phyloP scores from a whole-genome alignment of 2,888 invertebrate species.

The Nomada ferruginata region DNA sequence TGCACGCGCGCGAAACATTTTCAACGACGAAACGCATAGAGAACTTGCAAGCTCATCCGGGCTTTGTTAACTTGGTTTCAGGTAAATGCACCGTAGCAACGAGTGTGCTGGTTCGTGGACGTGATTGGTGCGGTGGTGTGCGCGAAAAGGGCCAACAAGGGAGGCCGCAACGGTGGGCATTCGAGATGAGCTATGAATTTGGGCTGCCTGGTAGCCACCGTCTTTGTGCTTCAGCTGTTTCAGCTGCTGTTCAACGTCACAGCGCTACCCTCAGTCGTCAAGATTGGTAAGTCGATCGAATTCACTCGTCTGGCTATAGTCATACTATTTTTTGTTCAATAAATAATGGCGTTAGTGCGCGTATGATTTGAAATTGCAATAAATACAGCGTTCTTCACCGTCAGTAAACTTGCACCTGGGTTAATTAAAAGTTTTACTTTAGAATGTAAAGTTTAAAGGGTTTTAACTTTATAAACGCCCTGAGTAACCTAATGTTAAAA shows the following conservation, averaged over 20 bases:
- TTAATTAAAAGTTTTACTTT: no score
- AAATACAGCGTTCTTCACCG: no score
- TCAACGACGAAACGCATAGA: background rate
- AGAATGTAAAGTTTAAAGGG: no score
- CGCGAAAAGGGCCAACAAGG: slow-evolving; percentile 69
- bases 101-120: slow-evolving; percentile 52
- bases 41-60: slow-evolving; percentile 15
- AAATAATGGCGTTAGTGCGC: no score
- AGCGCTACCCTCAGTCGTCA: slow-evolving; percentile 81
- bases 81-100: slow-evolving; percentile 64
- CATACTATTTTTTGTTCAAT: no score
- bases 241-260: slow-evolving; percentile 75
- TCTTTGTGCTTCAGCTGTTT: slow-evolving; percentile 79
- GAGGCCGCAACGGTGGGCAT: slow-evolving; percentile 77
- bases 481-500: background rate
- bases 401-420: no score
- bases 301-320: background rate
- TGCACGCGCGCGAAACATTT: background rate
- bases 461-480: no score
- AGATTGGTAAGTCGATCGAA: slow-evolving; percentile 79
- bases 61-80: slow-evolving; percentile 56
- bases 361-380: no score
- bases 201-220: slow-evolving; percentile 83
- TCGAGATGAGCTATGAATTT: slow-evolving; percentile 84
- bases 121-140: slow-evolving; percentile 67